These are phyloP conservation scores for Amazona ochrocephala DNA, from an alignment of 2,797 vertebrate species.

Conservation along the genomic window DNA sequence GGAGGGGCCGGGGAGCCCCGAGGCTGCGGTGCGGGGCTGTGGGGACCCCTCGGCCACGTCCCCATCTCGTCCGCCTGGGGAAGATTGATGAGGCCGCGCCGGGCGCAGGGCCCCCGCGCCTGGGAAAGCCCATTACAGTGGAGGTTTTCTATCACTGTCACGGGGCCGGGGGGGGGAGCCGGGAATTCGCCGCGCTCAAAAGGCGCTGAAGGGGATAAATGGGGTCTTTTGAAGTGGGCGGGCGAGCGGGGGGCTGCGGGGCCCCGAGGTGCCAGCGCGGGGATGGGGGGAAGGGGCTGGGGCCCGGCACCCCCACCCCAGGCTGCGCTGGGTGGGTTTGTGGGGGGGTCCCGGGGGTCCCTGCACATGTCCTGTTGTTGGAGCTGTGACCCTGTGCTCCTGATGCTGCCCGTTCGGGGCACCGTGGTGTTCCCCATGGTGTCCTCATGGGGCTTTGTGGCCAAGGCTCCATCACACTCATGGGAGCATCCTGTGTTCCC, in stretches of 20 bases:
- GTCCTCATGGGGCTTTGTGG: background rate
- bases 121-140: constrained; percentile 55
- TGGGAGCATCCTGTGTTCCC: background rate
- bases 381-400: background rate
- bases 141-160: constrained; percentile 60
- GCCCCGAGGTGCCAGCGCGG: constrained; percentile 13
- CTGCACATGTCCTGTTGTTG: background rate
- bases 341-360: background rate
- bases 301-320: background rate
- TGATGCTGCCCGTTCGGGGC: background rate
- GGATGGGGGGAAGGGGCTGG: background rate
- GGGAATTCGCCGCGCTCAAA: constrained; percentile 48
- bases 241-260: constrained; percentile 43
- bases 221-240: constrained; percentile 79
- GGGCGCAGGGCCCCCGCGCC: constrained; percentile 19
- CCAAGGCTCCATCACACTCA: background rate
- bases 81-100: constrained; percentile 24
- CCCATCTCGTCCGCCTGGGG: background rate
- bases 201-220: constrained; percentile 79
- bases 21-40: background rate
- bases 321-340: background rate
- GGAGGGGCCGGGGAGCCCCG: background rate
- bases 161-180: constrained; percentile 19
- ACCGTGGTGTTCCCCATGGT: accelerated
- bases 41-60: background rate